Conservation (phyloP, 2,113 vertebrate species). For the Neodon shergylaensis region DNA sequence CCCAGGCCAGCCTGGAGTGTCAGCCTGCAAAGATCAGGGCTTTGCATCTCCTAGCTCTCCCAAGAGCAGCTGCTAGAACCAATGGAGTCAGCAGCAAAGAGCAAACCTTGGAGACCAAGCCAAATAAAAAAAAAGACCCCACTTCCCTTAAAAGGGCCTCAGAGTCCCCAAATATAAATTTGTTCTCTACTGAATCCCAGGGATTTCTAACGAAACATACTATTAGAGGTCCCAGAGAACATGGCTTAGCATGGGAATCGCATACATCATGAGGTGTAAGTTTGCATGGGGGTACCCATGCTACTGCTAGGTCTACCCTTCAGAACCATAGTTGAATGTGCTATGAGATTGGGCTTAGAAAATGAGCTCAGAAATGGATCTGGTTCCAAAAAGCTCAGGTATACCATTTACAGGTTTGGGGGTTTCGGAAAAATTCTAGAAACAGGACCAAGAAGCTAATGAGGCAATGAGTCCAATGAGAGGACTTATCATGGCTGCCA, state of each 20-base stretch:
- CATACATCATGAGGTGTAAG: rapidly evolving
- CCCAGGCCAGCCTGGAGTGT: rapidly evolving
- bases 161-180: no score
- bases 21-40: not conserved
- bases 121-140: not conserved
- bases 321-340: not conserved
- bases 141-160: not conserved
- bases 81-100: no score
- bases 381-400: not conserved
- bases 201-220: not conserved
- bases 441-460: not conserved
- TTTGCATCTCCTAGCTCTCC: not conserved
- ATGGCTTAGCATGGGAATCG: no score
- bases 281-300: not conserved
- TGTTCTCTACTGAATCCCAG: not conserved
- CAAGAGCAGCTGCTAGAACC: rapidly evolving
- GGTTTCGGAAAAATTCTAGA: not conserved
- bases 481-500: not conserved
- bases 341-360: not conserved
- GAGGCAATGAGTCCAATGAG: not conserved
- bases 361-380: not conserved
- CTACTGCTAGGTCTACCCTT: no score
- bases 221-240: rapidly evolving
- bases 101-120: not conserved
- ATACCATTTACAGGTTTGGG: not conserved